phyloP scores from a whole-genome alignment of 2,113 vertebrate genomes.

The Vimba vimba region DNA sequence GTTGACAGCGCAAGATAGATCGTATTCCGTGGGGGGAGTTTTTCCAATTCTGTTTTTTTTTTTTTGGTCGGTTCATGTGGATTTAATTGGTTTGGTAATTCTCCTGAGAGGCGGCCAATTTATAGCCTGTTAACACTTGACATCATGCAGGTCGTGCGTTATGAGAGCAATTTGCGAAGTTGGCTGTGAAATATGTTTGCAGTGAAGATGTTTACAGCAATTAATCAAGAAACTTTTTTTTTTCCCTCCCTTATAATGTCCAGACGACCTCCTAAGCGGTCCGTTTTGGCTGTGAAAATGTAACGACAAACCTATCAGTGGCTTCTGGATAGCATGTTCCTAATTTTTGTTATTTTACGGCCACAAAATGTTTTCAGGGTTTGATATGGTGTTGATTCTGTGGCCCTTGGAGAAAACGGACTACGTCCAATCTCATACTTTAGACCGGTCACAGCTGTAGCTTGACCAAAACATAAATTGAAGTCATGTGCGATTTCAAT shows the following conservation, averaged over 20 bases:
- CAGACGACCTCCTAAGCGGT: background rate
- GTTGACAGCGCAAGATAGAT: conserved; percentile 32
- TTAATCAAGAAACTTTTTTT: conserved; percentile 29
- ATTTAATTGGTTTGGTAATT: conserved; percentile 57
- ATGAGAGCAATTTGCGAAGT: conserved; percentile 20
- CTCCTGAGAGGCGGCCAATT: conserved; percentile 53
- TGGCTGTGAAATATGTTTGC: conserved; percentile 55
- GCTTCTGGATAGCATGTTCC: conserved; percentile 21
- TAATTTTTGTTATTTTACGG: conserved; percentile 24
- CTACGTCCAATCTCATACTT: conserved; percentile 15
- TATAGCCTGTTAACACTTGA: conserved; percentile 63
- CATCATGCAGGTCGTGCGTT: conserved; percentile 49
- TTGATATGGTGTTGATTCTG: conserved; percentile 24
- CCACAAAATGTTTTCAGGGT: conserved; percentile 9
- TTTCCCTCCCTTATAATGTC: background rate
- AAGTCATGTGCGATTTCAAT: conserved; percentile 9
- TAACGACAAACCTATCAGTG: conserved; percentile 15
- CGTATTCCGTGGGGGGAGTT: conserved; percentile 13
- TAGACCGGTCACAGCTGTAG: background rate
- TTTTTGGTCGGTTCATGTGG: conserved; percentile 48
- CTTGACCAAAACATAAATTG: conserved; percentile 17
- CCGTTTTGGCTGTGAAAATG: background rate
- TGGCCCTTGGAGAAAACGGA: conserved; percentile 12
- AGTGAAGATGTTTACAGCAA: conserved; percentile 26
- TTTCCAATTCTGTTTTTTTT: conserved; percentile 13